These are phyloP conservation scores for Pyrocoelia pectoralis DNA, from an alignment of 2,888 invertebrate species.

Conservation along the genomic window DNA sequence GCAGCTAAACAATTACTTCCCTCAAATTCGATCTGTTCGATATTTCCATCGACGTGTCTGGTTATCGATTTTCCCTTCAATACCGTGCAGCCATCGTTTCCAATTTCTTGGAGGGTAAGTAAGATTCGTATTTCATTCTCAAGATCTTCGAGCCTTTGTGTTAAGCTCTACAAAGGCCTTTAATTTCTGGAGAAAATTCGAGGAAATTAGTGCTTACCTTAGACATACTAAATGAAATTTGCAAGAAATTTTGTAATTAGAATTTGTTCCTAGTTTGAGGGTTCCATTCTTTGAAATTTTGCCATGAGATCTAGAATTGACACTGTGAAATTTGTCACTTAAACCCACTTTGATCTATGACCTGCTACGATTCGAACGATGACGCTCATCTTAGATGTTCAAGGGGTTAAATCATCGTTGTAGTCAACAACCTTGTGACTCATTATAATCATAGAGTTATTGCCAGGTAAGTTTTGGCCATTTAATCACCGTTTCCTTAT, in stretches of 20 bases:
- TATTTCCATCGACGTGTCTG: constrained; percentile 21
- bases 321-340: neutral
- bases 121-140: constrained; percentile 43
- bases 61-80: constrained; percentile 20
- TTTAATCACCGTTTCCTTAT: too few species aligned
- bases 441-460: too few species aligned
- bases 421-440: too few species aligned
- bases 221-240: constrained; percentile 22
- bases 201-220: constrained; percentile 18
- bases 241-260: constrained; percentile 5
- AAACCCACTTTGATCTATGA: neutral
- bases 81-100: constrained; percentile 5
- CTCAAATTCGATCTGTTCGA: constrained; percentile 25
- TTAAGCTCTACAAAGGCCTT: constrained; percentile 25
- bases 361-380: too few species aligned
- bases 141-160: constrained; percentile 41
- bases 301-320: neutral
- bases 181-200: neutral
- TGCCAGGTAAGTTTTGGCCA: too few species aligned
- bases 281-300: neutral
- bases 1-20: constrained; percentile 4
- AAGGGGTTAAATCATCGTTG: too few species aligned
- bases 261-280: neutral
- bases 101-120: constrained; percentile 37
- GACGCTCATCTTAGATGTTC: too few species aligned